Evolutionary conservation across 1,140 invertebrate species (phyloP).

Genomic region (Solen grandis): DNA sequence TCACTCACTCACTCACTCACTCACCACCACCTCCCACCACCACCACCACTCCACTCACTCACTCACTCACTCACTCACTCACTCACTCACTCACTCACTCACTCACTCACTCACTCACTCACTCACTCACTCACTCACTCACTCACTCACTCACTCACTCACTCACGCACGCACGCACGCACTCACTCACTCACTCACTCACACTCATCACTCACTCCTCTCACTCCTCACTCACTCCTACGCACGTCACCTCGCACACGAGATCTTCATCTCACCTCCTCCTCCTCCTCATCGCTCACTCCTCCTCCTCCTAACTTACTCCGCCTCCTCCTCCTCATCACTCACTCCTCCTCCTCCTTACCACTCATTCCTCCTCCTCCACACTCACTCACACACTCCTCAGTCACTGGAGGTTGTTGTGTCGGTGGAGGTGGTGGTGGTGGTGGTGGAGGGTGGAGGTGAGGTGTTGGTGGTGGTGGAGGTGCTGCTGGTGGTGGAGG

Average conservation of each 20-base stretch:
- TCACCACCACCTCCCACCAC: too few relatives aligned
- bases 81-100: conserved; percentile 42
- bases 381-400: too few relatives aligned
- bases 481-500: too few relatives aligned
- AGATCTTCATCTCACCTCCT: background rate
- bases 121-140: conserved; percentile 38
- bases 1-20: conserved; percentile 22
- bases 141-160: background rate
- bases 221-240: background rate
- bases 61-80: conserved; percentile 24
- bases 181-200: conserved; percentile 12
- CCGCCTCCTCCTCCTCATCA: too few relatives aligned
- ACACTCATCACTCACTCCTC: conserved; percentile 3
- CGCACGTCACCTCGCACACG: background rate
- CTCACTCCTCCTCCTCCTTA: too few relatives aligned
- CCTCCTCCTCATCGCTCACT: background rate
- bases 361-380: too few relatives aligned
- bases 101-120: conserved; percentile 52
- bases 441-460: too few relatives aligned
- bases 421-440: too few relatives aligned
- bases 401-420: too few relatives aligned
- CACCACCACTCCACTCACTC: too few relatives aligned
- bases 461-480: too few relatives aligned
- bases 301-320: background rate
- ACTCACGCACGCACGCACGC: conserved; percentile 17